Conservation (phyloP, 2,888 invertebrate species). For the Lochmaea crataegi region DNA sequence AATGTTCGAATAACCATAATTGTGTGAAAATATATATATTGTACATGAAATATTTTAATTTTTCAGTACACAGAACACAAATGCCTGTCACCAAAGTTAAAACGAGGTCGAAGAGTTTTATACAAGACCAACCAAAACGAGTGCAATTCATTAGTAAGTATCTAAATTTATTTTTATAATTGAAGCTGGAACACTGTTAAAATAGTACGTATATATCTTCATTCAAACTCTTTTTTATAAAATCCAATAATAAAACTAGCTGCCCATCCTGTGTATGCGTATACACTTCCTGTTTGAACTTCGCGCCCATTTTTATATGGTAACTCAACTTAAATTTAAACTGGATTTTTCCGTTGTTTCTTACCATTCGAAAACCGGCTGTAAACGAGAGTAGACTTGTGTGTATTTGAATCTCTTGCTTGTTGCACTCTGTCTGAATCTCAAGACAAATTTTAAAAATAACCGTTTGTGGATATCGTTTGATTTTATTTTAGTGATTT, state of each 20-base stretch:
- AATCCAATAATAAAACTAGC: background rate
- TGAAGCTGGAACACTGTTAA: too few relatives aligned
- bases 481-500: slow-evolving; percentile 1
- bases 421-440: slow-evolving; percentile 5
- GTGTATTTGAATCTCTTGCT: background rate
- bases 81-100: slow-evolving; percentile 84
- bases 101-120: slow-evolving; percentile 78
- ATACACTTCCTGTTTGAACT: background rate
- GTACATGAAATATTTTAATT: slow-evolving; percentile 21
- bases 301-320: background rate
- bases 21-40: slow-evolving; percentile 4
- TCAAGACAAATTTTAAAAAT: slow-evolving; percentile 9
- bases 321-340: slow-evolving; percentile 21
- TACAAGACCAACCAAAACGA: slow-evolving; percentile 82
- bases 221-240: too few relatives aligned
- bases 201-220: too few relatives aligned
- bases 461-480: background rate
- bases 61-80: slow-evolving; percentile 68
- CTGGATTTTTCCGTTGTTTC: slow-evolving; percentile 11
- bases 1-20: background rate
- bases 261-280: background rate
- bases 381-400: background rate
- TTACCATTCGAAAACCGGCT: slow-evolving; percentile 18
- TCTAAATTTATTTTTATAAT: background rate
- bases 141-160: slow-evolving; percentile 93